These are phyloP conservation scores for Zygaena filipendulae DNA, from an alignment of 2,888 invertebrate genomes.

Conservation along the genomic window DNA sequence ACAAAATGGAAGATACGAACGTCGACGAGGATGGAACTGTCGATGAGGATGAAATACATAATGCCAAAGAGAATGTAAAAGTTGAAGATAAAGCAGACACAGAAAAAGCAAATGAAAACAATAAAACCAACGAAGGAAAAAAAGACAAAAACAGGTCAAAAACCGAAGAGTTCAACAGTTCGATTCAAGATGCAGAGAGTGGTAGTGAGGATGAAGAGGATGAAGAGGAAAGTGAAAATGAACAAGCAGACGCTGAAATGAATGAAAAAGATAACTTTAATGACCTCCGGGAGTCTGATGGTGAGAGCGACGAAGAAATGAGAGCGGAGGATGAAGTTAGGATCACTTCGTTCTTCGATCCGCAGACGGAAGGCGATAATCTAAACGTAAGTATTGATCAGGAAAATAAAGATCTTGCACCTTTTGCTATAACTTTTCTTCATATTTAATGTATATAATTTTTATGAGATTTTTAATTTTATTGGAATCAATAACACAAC, in stretches of 20 bases:
- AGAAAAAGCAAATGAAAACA: conserved; percentile 9
- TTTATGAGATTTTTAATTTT: too few species aligned
- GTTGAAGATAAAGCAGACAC: neutral
- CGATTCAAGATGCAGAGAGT: conserved; percentile 16
- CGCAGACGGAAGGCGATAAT: conserved; percentile 41
- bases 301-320: conserved; percentile 30
- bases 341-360: conserved; percentile 39
- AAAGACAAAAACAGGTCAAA: conserved; percentile 11
- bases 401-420: too few species aligned
- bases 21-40: conserved; percentile 3
- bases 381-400: conserved; percentile 39
- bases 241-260: conserved; percentile 25
- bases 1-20: conserved; percentile 7
- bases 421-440: too few species aligned
- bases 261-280: conserved; percentile 34
- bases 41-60: conserved; percentile 12
- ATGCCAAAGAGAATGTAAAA: neutral
- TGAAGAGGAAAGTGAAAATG: conserved; percentile 13
- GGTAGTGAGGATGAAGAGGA: conserved; percentile 16
- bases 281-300: conserved; percentile 60
- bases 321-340: conserved; percentile 25
- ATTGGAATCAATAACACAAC: too few species aligned
- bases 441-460: too few species aligned
- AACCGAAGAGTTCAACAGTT: neutral
- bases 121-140: conserved; percentile 13